These are phyloP conservation scores for Dendrophyllia cribrosa DNA, from an alignment of 64 coral and sea anemone genomes.

Conservation along the genomic window DNA sequence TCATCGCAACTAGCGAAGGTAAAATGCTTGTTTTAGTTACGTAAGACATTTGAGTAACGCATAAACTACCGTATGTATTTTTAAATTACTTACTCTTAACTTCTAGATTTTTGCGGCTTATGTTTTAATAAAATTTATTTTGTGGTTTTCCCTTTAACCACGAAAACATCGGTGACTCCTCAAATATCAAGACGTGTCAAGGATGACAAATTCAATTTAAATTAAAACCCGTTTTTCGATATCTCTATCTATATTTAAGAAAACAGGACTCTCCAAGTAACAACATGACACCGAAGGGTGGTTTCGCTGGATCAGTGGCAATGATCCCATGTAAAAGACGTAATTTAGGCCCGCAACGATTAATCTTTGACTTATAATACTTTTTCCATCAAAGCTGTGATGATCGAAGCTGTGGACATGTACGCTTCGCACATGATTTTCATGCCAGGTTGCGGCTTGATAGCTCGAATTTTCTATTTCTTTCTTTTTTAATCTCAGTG, in stretches of 20 bases:
- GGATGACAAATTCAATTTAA: slow-evolving; percentile 21
- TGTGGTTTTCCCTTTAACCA: not conserved
- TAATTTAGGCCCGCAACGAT: not conserved
- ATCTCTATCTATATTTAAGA: not conserved
- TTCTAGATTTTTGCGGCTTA: not conserved
- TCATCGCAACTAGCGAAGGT: slow-evolving; percentile 86
- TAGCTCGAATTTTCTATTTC: too few species aligned
- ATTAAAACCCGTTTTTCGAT: not conserved
- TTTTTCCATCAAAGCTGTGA: too few species aligned
- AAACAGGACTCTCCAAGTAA: not conserved
- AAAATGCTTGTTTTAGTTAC: slow-evolving; percentile 1
- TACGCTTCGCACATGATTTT: too few species aligned
- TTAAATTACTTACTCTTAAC: not conserved
- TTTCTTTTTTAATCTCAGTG: too few species aligned
- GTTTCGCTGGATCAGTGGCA: not conserved
- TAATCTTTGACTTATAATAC: not conserved
- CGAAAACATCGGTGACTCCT: not conserved
- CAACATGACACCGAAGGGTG: not conserved
- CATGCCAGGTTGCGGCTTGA: too few species aligned
- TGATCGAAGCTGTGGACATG: too few species aligned
- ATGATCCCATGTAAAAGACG: not conserved
- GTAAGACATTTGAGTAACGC: not conserved
- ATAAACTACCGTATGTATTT: not conserved
- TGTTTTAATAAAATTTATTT: slow-evolving; percentile 1
- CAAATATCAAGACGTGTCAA: not conserved